These are phyloP conservation scores for Mesorhabditis belari DNA, from an alignment of 2,888 invertebrate genomes.

Conservation along the genomic window DNA sequence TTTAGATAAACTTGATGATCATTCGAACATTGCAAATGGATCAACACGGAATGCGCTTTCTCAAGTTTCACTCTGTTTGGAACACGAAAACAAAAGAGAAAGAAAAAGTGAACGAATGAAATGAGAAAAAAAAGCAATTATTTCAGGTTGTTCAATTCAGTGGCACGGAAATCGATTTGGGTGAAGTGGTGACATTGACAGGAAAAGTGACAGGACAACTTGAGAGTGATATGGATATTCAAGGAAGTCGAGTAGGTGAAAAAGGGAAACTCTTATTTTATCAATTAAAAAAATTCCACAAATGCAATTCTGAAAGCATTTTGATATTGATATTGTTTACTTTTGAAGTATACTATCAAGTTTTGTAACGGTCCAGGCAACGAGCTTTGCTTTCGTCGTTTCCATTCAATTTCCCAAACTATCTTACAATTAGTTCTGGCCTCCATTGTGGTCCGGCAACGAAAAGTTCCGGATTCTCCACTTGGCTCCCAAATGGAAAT, in stretches of 20 bases:
- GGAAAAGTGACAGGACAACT: constrained; percentile 41
- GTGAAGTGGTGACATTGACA: constrained; percentile 33
- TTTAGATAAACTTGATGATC: constrained; percentile 41
- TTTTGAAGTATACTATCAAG: no score
- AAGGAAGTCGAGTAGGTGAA: constrained; percentile 31
- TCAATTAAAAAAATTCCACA: no score
- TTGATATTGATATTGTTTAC: no score
- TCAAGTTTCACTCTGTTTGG: constrained; percentile 27
- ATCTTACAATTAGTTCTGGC: no score
- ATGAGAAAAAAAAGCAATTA: not conserved
- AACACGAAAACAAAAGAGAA: constrained; percentile 14
- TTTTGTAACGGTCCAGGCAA: no score
- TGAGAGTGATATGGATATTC: constrained; percentile 25
- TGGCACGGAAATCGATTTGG: constrained; percentile 42
- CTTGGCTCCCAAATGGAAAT: no score
- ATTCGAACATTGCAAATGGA: constrained; percentile 41
- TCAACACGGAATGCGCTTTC: constrained; percentile 36
- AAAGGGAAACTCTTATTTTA: no score
- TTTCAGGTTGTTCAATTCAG: constrained; percentile 44
- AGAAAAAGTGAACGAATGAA: constrained; percentile 14
- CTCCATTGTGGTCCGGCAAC: no score
- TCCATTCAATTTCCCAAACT: no score
- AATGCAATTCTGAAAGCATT: no score
- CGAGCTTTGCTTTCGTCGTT: no score
- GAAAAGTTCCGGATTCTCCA: no score